phyloP scores from a whole-genome alignment of 2,888 invertebrate species.

The Elmis aenea region DNA sequence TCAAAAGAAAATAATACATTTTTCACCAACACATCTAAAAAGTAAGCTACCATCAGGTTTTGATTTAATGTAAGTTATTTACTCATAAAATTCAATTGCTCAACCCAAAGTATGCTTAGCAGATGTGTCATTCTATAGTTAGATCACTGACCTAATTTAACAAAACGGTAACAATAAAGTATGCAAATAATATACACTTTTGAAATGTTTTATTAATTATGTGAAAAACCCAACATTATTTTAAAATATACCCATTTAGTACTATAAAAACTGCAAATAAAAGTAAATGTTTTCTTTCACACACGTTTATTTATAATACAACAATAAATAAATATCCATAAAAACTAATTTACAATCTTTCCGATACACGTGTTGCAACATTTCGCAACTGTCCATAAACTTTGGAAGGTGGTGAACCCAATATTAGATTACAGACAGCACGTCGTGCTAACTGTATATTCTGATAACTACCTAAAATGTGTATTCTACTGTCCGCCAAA shows the following conservation, averaged over 20 bases:
- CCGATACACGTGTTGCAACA: conserved; percentile 76
- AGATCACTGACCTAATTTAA: background rate
- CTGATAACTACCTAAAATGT: conserved; percentile 94
- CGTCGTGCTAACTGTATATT: conserved; percentile 92
- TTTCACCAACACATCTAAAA: too few relatives aligned
- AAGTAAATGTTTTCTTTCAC: too few relatives aligned
- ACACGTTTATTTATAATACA: too few relatives aligned
- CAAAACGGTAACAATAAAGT: background rate
- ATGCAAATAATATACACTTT: background rate
- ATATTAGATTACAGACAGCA: conserved; percentile 92
- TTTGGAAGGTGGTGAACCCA: conserved; percentile 96
- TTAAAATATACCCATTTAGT: too few relatives aligned
- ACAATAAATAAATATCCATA: conserved; percentile 15
- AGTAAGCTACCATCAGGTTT: too few relatives aligned
- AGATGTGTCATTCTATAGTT: background rate
- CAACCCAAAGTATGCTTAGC: background rate
- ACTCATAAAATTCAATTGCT: background rate
- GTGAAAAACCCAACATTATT: too few relatives aligned
- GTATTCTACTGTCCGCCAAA: conserved; percentile 92
- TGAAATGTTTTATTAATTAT: too few relatives aligned
- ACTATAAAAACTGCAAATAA: too few relatives aligned
- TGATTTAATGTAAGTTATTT: too few relatives aligned
- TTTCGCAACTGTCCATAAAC: conserved; percentile 92
- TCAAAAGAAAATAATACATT: too few relatives aligned
- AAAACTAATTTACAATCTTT: conserved; percentile 62